These are phyloP conservation scores for Epinotia ramella DNA, from an alignment of 2,888 invertebrate species.

Conservation along the genomic window DNA sequence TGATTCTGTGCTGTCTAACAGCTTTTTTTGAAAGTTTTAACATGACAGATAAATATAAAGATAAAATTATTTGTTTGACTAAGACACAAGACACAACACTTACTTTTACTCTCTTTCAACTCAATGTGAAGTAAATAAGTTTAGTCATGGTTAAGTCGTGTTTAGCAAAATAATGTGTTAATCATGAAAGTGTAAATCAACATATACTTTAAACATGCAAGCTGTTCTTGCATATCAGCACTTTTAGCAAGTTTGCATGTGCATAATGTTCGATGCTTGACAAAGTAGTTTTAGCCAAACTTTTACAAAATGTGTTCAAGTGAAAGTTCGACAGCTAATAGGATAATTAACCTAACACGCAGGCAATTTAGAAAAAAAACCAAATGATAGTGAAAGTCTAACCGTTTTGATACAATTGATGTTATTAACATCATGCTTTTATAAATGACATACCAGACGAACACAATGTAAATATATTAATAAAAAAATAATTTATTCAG, in stretches of 20 bases:
- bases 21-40: too few relatives aligned
- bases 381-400: conserved; percentile 27
- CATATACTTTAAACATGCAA: too few relatives aligned
- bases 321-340: conserved; percentile 14
- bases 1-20: too few relatives aligned
- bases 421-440: conserved; percentile 10
- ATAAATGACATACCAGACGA: neutral
- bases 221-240: neutral
- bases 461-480: conserved; percentile 13
- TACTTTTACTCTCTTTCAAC: too few relatives aligned
- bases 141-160: too few relatives aligned
- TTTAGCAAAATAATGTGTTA: too few relatives aligned
- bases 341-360: conserved; percentile 3
- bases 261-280: neutral
- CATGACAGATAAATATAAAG: too few relatives aligned
- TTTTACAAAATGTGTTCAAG: conserved; percentile 1
- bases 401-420: conserved; percentile 17
- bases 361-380: conserved; percentile 4
- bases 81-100: too few relatives aligned
- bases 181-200: too few relatives aligned
- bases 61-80: too few relatives aligned
- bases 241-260: neutral
- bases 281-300: neutral
- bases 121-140: too few relatives aligned
- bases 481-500: conserved; percentile 27